Evolutionary conservation across 2,797 vertebrate species (phyloP), one percentile per base, ranked within the genome.

Genomic region (Phoebastria nigripes): DNA sequence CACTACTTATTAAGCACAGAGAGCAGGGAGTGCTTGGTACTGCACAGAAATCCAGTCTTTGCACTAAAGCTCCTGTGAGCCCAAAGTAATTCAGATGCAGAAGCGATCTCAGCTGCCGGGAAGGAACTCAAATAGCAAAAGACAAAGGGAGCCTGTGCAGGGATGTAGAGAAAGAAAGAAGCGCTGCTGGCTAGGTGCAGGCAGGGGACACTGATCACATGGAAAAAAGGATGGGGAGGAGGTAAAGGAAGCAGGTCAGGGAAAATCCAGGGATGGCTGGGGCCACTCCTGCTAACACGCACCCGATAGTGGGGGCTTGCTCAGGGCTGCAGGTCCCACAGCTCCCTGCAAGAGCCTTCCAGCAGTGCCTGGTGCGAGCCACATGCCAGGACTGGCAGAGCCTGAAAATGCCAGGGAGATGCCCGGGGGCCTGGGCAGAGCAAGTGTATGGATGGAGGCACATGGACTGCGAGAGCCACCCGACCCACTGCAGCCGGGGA

Each of bases 21-120:
- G 26, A 93, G 73, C 39, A 58, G 31, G 47, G 59, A 78, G 51
- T 22, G 83, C 86, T 89, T 87, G 91, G 93, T 88, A 82, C 46
- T 18, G 71, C 18, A 33, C 20, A 49, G 78, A 63, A 91, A 56
- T 55, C n/a, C 81, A 87, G 82, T 11, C 81, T 88, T 80, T 84
- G 77, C 85, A 63, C 80, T 72, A 49, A 89, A 90, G 85, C 80
- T 91, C 66, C 76, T 66, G 73, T 74, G 61, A 91, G 80, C 25
- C 12, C 85, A 9, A 82, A 91, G 78, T 82, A 82, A 95, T 96
- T 96, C 88, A 82, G 93, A 96, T 66, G 83, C 95, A 96, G 85
- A 89, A 93, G 67, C 9, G 3, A 88, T 47, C 70, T 89, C 74
- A 49, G 90, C 70, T 90, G 73, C 70, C 4, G n/a, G 70, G 55